Evolutionary conservation across 2,797 vertebrate species (phyloP), one percentile per base, ranked within the genome.

Genomic region (Poecilia wingei): DNA sequence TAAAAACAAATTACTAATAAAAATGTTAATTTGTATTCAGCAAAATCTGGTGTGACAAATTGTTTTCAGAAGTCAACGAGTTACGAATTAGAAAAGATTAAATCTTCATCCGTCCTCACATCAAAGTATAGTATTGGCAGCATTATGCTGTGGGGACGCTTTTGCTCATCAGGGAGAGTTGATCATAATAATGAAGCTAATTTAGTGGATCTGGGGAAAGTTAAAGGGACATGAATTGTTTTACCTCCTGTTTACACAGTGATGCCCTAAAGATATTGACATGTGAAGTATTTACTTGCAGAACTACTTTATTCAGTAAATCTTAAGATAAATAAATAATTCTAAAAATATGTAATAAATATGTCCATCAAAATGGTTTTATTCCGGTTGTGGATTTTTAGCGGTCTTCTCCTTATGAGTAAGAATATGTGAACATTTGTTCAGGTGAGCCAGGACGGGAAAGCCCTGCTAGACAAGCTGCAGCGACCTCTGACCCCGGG

Each of bases 371-470:
- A 57, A 28, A 57, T 28, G 4, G 12, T 13, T 28, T 57, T 57
- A 3, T 66, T 66, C 61, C 8, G 16, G 14, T 18, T 18, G 31
- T 57, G 53, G 10, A 8, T 39, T 39, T 20, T 66, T 57, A 28
- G 53, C 53, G 4, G 53, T 33, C 4, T 25, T 33, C 3, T 31
- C 31, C 41, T 57, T 6, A 9, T 33, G 74, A 61, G 43, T 46
- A 7, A 71, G 46, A 78, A 22, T 61, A 20, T 70, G 25, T n/a
- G 12, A 16, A 7, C 22, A 28, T 61, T 28, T 64, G 46, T 31
- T 74, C 90, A 99, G 98, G 97, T 99, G 79, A 99, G 98, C 91
- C 98, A 99, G 90, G 98, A 99, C 12, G 98, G 98, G 76, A 99
- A 99, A 95, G 96, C 97, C 0, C 94, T 99, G 18, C 92, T 99